Base-by-base conservation (phyloP, 2,888 invertebrate species). In the Tipula vernalis region DNA sequence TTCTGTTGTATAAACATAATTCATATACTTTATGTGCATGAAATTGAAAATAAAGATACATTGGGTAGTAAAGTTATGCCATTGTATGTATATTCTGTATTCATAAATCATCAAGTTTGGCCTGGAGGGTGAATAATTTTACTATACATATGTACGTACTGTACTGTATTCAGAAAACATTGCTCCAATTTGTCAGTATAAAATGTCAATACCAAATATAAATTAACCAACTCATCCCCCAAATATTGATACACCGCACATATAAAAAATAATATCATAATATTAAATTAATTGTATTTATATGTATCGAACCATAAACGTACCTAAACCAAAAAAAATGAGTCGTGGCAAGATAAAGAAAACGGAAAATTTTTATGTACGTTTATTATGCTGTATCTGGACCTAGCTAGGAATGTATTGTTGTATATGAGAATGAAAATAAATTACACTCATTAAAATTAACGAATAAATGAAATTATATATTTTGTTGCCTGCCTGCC, bases 401-500 rank as follows among this genome's bases (percentile, higher is more conserved):
- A 71, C 71, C 71, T 71, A 28, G 28, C 71, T 71, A 28, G 28
- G 28, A 71, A 71, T 71, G 71, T 71, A 28, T 57, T 57, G 57
- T 71, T 71, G 71, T 71, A 13, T 71, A 71, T 71, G 86, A 44
- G 47, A 47, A 86, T 36, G 47, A 86, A 86, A 86, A 86, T 86
- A 86, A 86, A 86, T 86, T 86, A 47, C 47, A 42, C 44, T 28
- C 86, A 86, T 86, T 86, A 86, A 86, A 86, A 86, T 86, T 47
- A 86, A 44, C 86, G 86, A 44, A 86, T 86, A 86, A 86, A 86
- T 47, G 86, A 86, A 86, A 86, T 86, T 86, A 44, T 86, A 47
- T 71, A 71, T 71, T 18, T 71, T 71, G 71, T 10, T 85, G 39
- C 18, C 85, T 28, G 85, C 39, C 41, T 36, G 51, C 51, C 71